Conservation (phyloP, 2,797 vertebrate genomes). For the Myripristis jacobus region DNA sequence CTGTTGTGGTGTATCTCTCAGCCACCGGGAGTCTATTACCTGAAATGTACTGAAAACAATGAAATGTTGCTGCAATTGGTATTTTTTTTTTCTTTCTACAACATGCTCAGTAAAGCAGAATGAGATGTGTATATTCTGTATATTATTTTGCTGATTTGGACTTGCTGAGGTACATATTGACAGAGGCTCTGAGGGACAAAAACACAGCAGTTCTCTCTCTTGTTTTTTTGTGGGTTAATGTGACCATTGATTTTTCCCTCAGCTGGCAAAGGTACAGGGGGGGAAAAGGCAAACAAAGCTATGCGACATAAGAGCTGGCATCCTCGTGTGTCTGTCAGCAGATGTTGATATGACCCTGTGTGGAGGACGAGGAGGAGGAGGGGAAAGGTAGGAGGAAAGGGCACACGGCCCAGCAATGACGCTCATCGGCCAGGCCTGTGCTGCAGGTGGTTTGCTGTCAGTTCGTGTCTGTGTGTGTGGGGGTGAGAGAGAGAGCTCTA, state of each 20-base stretch:
- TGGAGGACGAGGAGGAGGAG: neutral
- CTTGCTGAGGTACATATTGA: neutral
- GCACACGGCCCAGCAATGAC: neutral
- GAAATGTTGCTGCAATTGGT: no score
- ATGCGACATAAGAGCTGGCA: conserved; percentile 13
- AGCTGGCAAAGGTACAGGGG: conserved; percentile 24
- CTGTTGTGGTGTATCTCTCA: no score
- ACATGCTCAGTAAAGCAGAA: no score
- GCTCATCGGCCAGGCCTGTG: conserved; percentile 1
- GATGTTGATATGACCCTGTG: conserved; percentile 35
- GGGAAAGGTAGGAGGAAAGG: neutral
- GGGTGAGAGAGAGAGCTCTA: neutral
- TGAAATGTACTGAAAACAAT: no score
- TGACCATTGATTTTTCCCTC: neutral
- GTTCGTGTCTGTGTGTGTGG: neutral
- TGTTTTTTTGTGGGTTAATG: neutral
- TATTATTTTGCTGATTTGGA: neutral
- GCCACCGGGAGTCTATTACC: no score
- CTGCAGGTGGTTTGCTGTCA: conserved; percentile 22
- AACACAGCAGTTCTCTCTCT: neutral
- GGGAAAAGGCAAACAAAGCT: conserved; percentile 25
- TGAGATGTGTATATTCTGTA: no score
- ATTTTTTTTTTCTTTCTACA: no score
- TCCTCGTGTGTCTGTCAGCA: conserved; percentile 26
- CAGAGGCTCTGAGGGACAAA: neutral